Evolutionary conservation across 2,888 invertebrate species (phyloP), one percentile per base, ranked within the genome.

Genomic region (Synanthedon tipuliformis): DNA sequence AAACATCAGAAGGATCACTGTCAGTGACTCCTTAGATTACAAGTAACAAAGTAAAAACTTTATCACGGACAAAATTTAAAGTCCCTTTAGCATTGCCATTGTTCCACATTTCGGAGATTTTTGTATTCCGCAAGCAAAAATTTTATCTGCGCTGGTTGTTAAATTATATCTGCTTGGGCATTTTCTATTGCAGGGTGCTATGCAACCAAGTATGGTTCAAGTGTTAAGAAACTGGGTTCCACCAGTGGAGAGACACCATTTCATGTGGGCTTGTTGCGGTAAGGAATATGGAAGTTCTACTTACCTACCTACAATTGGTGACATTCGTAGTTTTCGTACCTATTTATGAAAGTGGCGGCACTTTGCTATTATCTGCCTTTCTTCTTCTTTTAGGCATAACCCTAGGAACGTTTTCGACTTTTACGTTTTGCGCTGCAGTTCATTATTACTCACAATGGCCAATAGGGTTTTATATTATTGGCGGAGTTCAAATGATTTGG

Each of bases 351-450:
- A 1, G 23, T 34, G 8, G 10, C 34, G 27, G 27, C 8, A 34
- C 10, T 34, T 34, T 34, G 34, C 10, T 45, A 45, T 8, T 45
- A 45, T 45, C 45, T 34, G 23, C 23, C 23, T 3, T 34, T 15
- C 18, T 50, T 11, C 13, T 55, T 57, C 56, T 55, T 57, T 50
- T 59, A 87, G 86, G 86, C 52, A 71, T 81, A 50, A 87, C 86
- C 3, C 75, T 71, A 18, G 93, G 92, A 4, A 93, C 93, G 0
- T 90, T 91, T 54, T 80, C 90, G 2, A 91, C 93, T 1, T 92
- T 92, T 75, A 88, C 92, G 0, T 68, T 92, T 41, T 89, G 92
- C 56, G 92, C 92, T 2, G 71, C 84, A 0, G 83, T 93, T 0
- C 90, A 92, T 12, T 90, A 89, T 54, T 74, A 78, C 12, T 76